Evolutionary conservation across 2,113 vertebrate genomes (phyloP), one percentile per base, ranked within the genome.

Genomic region (Colius striatus): DNA sequence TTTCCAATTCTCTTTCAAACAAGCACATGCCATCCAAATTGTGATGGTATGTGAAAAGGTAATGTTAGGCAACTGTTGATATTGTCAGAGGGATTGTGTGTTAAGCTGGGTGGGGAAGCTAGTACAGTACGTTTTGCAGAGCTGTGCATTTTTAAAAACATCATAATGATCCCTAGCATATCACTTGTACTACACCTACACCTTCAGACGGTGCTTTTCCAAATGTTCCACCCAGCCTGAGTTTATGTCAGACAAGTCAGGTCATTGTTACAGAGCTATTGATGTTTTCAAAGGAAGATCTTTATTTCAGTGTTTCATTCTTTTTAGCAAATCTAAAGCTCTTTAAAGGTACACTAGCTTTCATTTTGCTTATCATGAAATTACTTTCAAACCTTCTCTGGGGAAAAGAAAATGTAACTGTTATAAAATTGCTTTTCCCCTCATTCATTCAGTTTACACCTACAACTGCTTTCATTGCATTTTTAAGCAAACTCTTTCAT

Each of bases 91-190:
- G 95, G 92, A 92, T 94, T 96, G 72, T 83, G 65, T 71, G 54
- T 88, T 96, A 97, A 96, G 94, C 94, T 87, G 54, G 96, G 96
- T 90, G 97, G 94, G 89, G 95, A 94, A 90, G 75, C 82, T 78
- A 86, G 68, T 58, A 82, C 66, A 23, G 72, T 73, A 67, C 45
- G 4, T 96, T 92, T 94, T 96, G 92, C 95, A 93, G 87, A 96
- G 82, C 72, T 95, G 23, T 90, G 85, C 91, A 86, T 92, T 95
- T 91, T 95, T 88, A 13, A 66, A 85, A 84, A 81, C 43, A 26
- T 71, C 54, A 36, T 61, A 1, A 0, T 95, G 72, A 95, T 91
- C 90, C 62, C 72, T 83, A 57, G 34, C 87, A 43, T 76, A 73
- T 74, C 60, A 90, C 68, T 71, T 92, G 53, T 80, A 67, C 84